These are phyloP conservation scores for Hirudo medicinalis DNA, from an alignment of 1,140 invertebrate species.

Conservation along the genomic window DNA sequence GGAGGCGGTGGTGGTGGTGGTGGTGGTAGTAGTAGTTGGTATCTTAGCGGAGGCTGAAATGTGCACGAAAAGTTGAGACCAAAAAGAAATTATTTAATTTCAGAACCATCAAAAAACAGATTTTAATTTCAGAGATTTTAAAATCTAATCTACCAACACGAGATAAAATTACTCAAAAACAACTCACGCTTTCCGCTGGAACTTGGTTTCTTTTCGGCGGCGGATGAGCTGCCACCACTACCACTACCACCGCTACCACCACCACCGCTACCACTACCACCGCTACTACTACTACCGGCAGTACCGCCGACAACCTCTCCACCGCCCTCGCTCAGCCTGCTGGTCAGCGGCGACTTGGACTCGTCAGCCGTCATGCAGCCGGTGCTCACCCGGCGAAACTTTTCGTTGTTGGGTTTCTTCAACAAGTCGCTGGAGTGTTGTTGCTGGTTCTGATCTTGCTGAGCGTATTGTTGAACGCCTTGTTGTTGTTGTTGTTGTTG, in stretches of 20 bases:
- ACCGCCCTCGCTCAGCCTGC: not conserved
- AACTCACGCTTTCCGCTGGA: too few relatives aligned
- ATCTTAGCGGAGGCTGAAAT: not conserved
- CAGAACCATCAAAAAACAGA: too few relatives aligned
- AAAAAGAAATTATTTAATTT: too few relatives aligned
- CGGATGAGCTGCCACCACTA: not conserved
- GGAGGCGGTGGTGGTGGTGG: not conserved
- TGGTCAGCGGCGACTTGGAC: not conserved
- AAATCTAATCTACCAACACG: too few relatives aligned
- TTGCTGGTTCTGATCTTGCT: constrained; percentile 34
- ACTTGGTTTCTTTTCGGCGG: constrained; percentile 19
- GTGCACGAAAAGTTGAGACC: too few relatives aligned
- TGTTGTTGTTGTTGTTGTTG: constrained; percentile 11
- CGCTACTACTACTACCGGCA: not conserved
- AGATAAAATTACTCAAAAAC: too few relatives aligned
- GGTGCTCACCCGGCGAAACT: constrained; percentile 39
- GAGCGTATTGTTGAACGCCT: constrained; percentile 20
- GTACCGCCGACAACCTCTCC: not conserved
- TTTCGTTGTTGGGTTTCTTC: constrained; percentile 36
- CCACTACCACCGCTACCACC: too few relatives aligned
- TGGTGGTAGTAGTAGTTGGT: not conserved
- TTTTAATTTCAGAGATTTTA: too few relatives aligned
- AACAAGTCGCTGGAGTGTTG: constrained; percentile 26
- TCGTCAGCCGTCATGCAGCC: constrained; percentile 37
- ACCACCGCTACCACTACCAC: too few relatives aligned